These are phyloP conservation scores for Drosophila maculinotata DNA, from an alignment of 2,888 invertebrate species.

Conservation along the genomic window DNA sequence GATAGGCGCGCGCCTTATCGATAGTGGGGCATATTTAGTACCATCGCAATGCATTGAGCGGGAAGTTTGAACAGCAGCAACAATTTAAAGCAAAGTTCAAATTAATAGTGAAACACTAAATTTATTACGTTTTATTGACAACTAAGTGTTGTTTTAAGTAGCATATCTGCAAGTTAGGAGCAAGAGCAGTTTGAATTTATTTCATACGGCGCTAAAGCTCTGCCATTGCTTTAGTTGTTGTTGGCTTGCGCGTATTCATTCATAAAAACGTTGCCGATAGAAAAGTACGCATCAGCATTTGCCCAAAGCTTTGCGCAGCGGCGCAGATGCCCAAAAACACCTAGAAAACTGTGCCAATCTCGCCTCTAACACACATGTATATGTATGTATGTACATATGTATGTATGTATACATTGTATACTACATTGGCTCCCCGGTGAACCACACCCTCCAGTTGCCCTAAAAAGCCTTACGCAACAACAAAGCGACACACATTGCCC, in stretches of 20 bases:
- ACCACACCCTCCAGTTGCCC: constrained; percentile 84
- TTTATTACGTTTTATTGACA: background rate
- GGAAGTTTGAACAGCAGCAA: background rate
- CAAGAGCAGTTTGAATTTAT: background rate
- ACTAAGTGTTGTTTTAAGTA: background rate
- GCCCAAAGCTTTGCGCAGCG: constrained; percentile 60
- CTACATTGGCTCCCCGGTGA: constrained; percentile 64
- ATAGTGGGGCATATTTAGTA: constrained; percentile 43
- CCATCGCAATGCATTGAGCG: constrained; percentile 12
- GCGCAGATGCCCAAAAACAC: constrained; percentile 50
- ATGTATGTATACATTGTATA: constrained; percentile 25
- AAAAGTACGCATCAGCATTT: constrained; percentile 38
- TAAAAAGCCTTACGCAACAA: constrained; percentile 82
- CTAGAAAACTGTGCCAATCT: constrained; percentile 68
- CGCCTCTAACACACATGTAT: constrained; percentile 38
- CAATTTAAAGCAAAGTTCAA: background rate
- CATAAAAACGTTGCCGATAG: constrained; percentile 63
- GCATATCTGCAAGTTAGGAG: background rate
- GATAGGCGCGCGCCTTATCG: constrained; percentile 23
- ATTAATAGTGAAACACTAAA: too few relatives aligned
- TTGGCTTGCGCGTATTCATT: constrained; percentile 54
- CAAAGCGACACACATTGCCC: constrained; percentile 57
- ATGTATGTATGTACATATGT: constrained; percentile 12
- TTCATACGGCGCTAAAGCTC: constrained; percentile 33
- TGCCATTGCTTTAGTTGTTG: constrained; percentile 4